Conservation (phyloP, 2,113 vertebrate species). For the Mustelus asterias region DNA sequence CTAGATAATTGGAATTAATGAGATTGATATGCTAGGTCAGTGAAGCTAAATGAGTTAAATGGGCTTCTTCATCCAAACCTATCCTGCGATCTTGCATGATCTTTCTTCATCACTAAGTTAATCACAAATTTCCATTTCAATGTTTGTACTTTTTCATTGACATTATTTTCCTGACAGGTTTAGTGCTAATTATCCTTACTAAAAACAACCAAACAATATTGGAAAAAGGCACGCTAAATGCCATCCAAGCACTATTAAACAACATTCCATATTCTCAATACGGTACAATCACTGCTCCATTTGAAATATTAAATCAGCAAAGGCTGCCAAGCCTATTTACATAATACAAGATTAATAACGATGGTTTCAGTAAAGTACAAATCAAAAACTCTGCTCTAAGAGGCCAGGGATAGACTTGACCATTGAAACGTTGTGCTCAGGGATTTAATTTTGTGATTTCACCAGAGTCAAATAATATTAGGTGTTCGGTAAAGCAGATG, state of each 20-base stretch:
- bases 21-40: not conserved
- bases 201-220: conserved; percentile 4
- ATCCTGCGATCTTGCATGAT: not conserved
- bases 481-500: not conserved
- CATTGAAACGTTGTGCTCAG: not conserved
- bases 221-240: conserved; percentile 26
- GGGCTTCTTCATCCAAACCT: not conserved
- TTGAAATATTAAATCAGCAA: conserved; percentile 14
- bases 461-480: not conserved
- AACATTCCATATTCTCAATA: not conserved
- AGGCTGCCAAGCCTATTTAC: not conserved
- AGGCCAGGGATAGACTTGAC: not conserved
- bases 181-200: not conserved
- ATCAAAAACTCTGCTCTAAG: not conserved
- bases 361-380: not conserved
- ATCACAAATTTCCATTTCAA: not conserved
- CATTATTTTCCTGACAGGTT: not conserved
- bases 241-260: conserved; percentile 19
- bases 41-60: not conserved
- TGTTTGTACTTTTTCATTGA: not conserved
- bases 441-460: no score
- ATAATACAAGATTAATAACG: not conserved
- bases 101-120: not conserved
- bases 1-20: not conserved
- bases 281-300: not conserved